phyloP scores from a whole-genome alignment of 2,113 vertebrate genomes.

The Trogon surrucura region DNA sequence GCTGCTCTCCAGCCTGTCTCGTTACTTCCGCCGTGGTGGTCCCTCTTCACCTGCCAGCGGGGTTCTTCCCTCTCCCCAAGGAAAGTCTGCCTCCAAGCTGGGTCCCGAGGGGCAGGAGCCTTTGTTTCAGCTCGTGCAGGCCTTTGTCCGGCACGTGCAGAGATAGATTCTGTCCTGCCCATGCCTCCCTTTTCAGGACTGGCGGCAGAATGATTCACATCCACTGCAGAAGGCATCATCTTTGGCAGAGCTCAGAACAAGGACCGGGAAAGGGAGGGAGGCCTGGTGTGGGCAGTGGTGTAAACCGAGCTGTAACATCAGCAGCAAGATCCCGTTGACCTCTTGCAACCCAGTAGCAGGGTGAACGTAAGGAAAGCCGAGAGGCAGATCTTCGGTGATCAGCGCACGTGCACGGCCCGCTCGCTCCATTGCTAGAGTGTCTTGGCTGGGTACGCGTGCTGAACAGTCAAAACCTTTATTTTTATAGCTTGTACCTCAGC shows the following conservation, averaged over 20 bases:
- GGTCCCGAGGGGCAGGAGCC: constrained; percentile 92
- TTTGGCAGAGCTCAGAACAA: not conserved
- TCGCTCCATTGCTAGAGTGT: not conserved
- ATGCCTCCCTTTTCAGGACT: not conserved
- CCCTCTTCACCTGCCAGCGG: constrained; percentile 88
- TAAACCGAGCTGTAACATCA: not conserved
- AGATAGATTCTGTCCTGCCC: constrained; percentile 76
- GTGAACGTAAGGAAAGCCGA: not conserved
- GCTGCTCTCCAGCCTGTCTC: constrained; percentile 88
- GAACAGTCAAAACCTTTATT: constrained; percentile 62
- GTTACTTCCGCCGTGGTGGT: constrained; percentile 91
- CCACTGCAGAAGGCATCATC: not conserved
- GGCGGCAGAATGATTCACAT: not conserved
- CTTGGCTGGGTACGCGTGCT: not conserved
- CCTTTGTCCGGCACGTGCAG: constrained; percentile 92
- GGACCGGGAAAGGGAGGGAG: constrained; percentile 29
- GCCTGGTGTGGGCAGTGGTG: not conserved
- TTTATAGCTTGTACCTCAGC: constrained; percentile 68
- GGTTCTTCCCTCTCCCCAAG: constrained; percentile 86
- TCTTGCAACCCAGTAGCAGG: not conserved
- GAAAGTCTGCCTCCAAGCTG: constrained; percentile 85
- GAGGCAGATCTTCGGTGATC: not conserved
- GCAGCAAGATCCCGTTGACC: not conserved
- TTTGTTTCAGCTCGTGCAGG: constrained; percentile 93
- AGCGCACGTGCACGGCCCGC: not conserved